phyloP scores from a whole-genome alignment of 2,797 vertebrate species.

The Neosilurus mollespiculum region DNA sequence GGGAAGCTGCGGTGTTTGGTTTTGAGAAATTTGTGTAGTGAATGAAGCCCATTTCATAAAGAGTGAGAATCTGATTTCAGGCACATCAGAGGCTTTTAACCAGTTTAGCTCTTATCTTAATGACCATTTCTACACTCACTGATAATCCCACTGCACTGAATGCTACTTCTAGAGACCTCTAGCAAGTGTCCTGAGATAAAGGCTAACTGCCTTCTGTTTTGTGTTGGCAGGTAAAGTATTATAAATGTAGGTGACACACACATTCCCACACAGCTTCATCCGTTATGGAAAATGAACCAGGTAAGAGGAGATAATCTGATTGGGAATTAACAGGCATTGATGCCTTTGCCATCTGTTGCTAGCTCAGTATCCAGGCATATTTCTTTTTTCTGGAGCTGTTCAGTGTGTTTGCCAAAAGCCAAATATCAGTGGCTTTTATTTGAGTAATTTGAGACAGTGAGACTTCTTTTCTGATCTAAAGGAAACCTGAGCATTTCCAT shows the following conservation, averaged over 20 bases:
- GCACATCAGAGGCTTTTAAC: conserved; percentile 45
- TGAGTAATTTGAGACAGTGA: background rate
- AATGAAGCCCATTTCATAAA: conserved; percentile 24
- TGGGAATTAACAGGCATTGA: conserved; percentile 45
- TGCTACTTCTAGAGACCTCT: background rate
- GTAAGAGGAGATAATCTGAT: conserved; percentile 32
- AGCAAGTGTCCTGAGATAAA: background rate
- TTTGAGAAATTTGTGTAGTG: conserved; percentile 32
- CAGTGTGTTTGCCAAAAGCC: background rate
- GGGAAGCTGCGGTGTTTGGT: conserved; percentile 3
- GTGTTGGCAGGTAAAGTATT: background rate
- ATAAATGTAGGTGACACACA: conserved; percentile 1
- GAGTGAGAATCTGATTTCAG: conserved; percentile 9
- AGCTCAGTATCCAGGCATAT: conserved; percentile 26
- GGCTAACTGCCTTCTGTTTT: background rate
- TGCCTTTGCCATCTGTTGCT: conserved; percentile 45
- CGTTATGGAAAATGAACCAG: conserved; percentile 38
- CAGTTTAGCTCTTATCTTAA: conserved; percentile 55
- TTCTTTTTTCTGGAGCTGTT: background rate
- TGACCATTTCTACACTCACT: conserved; percentile 10
- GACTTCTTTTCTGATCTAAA: background rate
- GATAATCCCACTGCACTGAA: background rate
- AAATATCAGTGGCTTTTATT: background rate
- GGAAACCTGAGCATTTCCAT: background rate
- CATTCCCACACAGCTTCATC: conserved; percentile 16